These are phyloP conservation scores for Acromyrmex heyeri DNA, from an alignment of 1,140 invertebrate genomes.

Conservation along the genomic window DNA sequence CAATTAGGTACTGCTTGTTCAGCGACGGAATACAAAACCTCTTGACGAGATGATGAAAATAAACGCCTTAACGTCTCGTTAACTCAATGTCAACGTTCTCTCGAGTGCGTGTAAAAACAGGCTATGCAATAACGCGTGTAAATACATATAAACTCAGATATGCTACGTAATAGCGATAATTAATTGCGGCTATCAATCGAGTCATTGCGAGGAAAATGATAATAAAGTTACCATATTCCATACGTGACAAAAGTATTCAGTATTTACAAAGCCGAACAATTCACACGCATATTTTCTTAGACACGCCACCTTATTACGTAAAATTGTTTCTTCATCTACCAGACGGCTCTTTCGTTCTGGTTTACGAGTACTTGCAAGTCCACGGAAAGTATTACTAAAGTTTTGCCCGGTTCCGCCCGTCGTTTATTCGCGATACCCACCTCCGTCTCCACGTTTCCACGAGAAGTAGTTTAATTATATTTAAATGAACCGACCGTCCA, in stretches of 20 bases:
- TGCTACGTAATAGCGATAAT: constrained; percentile 11
- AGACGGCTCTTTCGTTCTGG: not conserved
- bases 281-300: not conserved
- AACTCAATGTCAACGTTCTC: constrained; percentile 8
- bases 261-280: constrained; percentile 7
- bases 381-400: constrained; percentile 10
- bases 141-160: not conserved
- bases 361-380: constrained; percentile 34
- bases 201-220: not conserved
- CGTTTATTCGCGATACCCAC: not conserved
- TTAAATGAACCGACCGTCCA: constrained; percentile 21
- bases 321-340: constrained; percentile 11
- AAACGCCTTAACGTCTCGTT: constrained; percentile 33
- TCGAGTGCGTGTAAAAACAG: constrained; percentile 20
- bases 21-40: not conserved
- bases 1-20: constrained; percentile 15
- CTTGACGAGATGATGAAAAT: constrained; percentile 7
- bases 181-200: constrained; percentile 1
- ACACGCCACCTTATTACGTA: not conserved
- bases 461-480: constrained; percentile 55
- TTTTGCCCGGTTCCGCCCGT: not conserved
- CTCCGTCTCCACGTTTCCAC: not conserved
- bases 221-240: not conserved
- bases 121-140: not conserved
- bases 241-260: not conserved